A percentile compares a stretch with the other conserved stretches of the same genome.
These are phyloP conservation scores for Philaethria dido DNA, from an alignment of 2,888 invertebrate species.

Conservation along the genomic window DNA sequence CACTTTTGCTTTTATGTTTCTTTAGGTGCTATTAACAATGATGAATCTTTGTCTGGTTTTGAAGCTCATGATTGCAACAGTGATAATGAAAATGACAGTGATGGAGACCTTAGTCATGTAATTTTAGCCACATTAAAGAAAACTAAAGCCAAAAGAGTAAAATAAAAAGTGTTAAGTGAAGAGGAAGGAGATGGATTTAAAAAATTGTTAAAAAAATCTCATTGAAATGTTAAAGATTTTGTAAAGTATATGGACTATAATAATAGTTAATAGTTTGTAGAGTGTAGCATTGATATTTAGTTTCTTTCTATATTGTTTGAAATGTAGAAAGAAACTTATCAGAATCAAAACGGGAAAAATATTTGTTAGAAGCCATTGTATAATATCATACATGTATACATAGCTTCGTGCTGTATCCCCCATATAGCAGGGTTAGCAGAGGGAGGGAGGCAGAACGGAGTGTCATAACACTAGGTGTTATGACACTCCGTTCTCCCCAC, in stretches of 20 bases:
- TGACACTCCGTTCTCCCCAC: too few species aligned
- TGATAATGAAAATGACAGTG: conserved; percentile 49
- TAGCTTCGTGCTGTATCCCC: too few species aligned
- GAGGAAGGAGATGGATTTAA: conserved; percentile 60
- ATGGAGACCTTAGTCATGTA: conserved; percentile 62
- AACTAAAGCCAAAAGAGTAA: conserved; percentile 58
- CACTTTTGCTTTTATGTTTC: conserved; percentile 28
- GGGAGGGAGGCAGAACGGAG: too few species aligned
- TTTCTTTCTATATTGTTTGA: too few species aligned
- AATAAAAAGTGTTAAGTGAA: conserved; percentile 54
- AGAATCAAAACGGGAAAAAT: too few species aligned
- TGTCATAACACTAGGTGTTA: too few species aligned
- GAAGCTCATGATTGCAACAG: conserved; percentile 50
- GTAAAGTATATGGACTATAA: conserved; percentile 50
- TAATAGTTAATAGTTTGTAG: too few species aligned
- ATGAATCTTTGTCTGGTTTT: conserved; percentile 55
- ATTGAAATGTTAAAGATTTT: conserved; percentile 72
- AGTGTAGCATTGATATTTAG: too few species aligned
- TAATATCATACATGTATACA: too few species aligned
- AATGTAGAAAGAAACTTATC: too few species aligned
- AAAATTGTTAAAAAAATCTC: conserved; percentile 59
- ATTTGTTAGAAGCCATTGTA: too few species aligned
- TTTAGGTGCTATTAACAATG: conserved; percentile 61
- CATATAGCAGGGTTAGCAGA: too few species aligned
- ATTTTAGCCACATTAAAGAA: conserved; percentile 67